Conservation (phyloP, 2,797 vertebrate species). For the Acrossocheilus wenchowensis region DNA sequence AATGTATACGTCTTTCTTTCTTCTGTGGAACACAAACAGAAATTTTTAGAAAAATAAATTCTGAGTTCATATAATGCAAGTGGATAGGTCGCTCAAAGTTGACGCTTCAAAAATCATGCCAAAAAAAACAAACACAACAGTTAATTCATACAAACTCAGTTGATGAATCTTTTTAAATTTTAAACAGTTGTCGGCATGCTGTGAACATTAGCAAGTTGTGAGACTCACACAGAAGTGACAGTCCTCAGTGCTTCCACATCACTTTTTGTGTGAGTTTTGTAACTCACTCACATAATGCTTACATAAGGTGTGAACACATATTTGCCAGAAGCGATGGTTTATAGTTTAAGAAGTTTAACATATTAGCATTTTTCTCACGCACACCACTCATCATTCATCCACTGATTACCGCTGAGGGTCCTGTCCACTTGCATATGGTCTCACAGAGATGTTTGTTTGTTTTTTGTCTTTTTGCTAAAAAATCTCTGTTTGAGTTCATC, state of each 20-base stretch:
- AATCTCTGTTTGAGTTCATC: neutral
- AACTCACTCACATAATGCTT: neutral
- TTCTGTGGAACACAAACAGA: neutral
- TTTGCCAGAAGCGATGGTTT: neutral
- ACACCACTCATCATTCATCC: neutral
- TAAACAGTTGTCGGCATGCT: neutral
- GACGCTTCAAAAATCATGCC: neutral
- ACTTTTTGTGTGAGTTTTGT: neutral
- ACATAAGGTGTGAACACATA: neutral
- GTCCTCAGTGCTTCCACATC: neutral
- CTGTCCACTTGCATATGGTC: neutral
- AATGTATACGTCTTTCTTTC: neutral
- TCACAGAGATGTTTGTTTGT: neutral
- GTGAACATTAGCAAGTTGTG: neutral
- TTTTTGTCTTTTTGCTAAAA: neutral
- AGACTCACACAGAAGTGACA: neutral
- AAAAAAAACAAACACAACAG: neutral
- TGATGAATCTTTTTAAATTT: neutral
- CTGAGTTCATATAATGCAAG: neutral
- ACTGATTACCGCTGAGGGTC: neutral
- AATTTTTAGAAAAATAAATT: neutral
- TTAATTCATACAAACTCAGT: neutral
- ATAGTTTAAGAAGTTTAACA: neutral
- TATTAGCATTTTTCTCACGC: neutral
- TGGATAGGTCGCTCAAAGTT: neutral